Evolutionary conservation across 2,888 invertebrate species (phyloP), one percentile per base, ranked within the genome.

Genomic region (Papilio gigon): DNA sequence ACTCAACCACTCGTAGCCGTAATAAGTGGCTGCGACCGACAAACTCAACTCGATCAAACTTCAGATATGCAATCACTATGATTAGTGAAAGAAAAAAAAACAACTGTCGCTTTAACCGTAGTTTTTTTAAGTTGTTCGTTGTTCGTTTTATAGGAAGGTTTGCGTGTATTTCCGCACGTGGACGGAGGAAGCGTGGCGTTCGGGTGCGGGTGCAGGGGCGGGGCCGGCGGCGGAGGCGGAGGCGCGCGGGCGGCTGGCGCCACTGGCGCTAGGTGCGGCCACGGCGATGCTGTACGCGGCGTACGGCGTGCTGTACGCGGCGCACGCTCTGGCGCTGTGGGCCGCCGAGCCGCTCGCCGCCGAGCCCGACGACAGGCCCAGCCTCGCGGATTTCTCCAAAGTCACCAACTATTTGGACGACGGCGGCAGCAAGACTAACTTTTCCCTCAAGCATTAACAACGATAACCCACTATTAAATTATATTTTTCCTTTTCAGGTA

Each of bases 111-210:
- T n/a, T n/a, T n/a, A n/a, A n/a, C n/a, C n/a, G n/a, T n/a, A n/a
- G n/a, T n/a, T n/a, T n/a, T n/a, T 2, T 37, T 37, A 4, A 14
- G 14, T 4, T 37, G 8, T 37, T 14, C 1, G 37, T 37, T 14
- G 14, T 40, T 40, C 14, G 14, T n/a, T 14, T 47, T 25, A 4
- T 81, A 89, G 89, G 67, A 82, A 81, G 47, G 72, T 81, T 63
- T 85, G 85, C 78, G 77, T 80, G 0, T 88, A 86, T 77, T 83
- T 86, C 78, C 85, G 86, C 67, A 0, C 74, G 1, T 87, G 88
- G 87, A 83, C 89, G 0, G 87, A 86, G 70, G 78, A 79, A 17
- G 65, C 79, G 8, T 89, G 89, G 89, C 75, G 72, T 67, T n/a
- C 33, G 33, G 33, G 33, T 1, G 6, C 33, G 4, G 42, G 42